A percentile compares a stretch with the other conserved stretches of the same genome.
These are phyloP conservation scores for Sanderia malayensis DNA, from an alignment of 30 jellyfish, hydroid and myxozoan species.

Conservation along the genomic window DNA sequence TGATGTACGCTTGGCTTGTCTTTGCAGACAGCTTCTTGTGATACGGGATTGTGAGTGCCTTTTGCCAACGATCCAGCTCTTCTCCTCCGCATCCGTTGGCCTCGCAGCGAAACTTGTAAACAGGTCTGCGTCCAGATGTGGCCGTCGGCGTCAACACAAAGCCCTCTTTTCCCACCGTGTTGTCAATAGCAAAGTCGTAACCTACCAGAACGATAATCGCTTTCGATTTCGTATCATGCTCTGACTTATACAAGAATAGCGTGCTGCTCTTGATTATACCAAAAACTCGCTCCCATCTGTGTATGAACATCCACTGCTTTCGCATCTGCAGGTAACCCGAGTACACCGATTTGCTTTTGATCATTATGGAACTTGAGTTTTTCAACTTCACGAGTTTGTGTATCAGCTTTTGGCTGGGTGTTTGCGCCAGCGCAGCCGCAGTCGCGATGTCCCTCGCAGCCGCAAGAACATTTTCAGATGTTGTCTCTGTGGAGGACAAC, in stretches of 20 bases:
- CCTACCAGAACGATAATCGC: slow-evolving; percentile 34
- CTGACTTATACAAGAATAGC: slow-evolving; percentile 34
- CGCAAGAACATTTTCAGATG: too few relatives aligned
- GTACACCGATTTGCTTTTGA: not conserved
- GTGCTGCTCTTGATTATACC: slow-evolving; percentile 23
- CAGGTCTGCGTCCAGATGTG: slow-evolving; percentile 12
- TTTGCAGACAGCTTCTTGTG: not conserved
- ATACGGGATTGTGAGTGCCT: not conserved
- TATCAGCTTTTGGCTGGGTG: not conserved
- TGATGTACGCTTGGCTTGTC: not conserved
- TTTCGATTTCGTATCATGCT: slow-evolving; percentile 12
- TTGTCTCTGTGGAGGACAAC: too few relatives aligned
- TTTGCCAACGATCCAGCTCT: not conserved
- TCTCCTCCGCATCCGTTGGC: too few relatives aligned
- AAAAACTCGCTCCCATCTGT: slow-evolving; percentile 33
- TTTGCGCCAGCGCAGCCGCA: not conserved
- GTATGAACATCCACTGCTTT: slow-evolving; percentile 10
- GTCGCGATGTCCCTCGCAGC: not conserved
- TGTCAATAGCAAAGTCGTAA: slow-evolving; percentile 11
- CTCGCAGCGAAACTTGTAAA: slow-evolving; percentile 21
- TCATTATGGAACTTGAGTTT: not conserved
- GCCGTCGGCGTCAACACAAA: slow-evolving; percentile 13
- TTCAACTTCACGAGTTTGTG: not conserved
- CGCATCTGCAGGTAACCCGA: slow-evolving; percentile 18
- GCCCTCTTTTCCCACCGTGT: slow-evolving; percentile 8